Conservation (phyloP, 1,140 invertebrate genomes). For the Drosophila nannoptera region DNA sequence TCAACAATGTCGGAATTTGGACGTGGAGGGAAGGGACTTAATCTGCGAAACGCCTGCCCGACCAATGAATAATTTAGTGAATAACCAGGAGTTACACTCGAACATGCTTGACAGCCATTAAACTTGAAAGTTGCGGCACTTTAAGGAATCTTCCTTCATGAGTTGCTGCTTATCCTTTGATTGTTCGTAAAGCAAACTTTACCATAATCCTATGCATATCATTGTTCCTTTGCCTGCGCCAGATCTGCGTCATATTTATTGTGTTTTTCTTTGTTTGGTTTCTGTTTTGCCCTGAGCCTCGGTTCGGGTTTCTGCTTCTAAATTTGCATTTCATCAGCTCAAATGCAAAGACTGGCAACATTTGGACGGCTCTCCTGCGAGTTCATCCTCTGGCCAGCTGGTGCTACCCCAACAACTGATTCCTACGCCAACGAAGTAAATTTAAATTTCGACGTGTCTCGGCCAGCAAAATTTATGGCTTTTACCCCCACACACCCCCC, state of each 20-base stretch:
- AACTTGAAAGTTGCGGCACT: no score
- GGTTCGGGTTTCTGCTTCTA: constrained; percentile 49
- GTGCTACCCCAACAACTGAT: constrained; percentile 12
- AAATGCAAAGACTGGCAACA: constrained; percentile 28
- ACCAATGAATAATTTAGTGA: not conserved
- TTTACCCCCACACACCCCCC: constrained; percentile 27
- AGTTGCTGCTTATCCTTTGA: no score
- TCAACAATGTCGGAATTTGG: not conserved
- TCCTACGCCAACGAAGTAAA: constrained; percentile 49
- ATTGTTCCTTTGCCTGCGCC: constrained; percentile 22
- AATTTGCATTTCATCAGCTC: constrained; percentile 64
- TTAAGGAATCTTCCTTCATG: no score
- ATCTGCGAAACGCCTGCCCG: not conserved
- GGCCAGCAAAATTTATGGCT: constrained; percentile 60
- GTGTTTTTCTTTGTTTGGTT: constrained; percentile 16
- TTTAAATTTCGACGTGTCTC: constrained; percentile 61
- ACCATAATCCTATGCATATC: constrained; percentile 49
- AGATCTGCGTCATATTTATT: constrained; percentile 38
- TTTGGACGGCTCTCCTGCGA: constrained; percentile 6
- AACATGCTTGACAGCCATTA: no score
- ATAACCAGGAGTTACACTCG: no score
- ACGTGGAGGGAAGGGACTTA: not conserved
- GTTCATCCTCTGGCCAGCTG: not conserved
- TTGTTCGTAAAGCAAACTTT: no score
- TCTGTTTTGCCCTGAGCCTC: constrained; percentile 30